These are phyloP conservation scores for Stictonetta naevosa DNA, from an alignment of 2,113 vertebrate genomes.

Conservation along the genomic window DNA sequence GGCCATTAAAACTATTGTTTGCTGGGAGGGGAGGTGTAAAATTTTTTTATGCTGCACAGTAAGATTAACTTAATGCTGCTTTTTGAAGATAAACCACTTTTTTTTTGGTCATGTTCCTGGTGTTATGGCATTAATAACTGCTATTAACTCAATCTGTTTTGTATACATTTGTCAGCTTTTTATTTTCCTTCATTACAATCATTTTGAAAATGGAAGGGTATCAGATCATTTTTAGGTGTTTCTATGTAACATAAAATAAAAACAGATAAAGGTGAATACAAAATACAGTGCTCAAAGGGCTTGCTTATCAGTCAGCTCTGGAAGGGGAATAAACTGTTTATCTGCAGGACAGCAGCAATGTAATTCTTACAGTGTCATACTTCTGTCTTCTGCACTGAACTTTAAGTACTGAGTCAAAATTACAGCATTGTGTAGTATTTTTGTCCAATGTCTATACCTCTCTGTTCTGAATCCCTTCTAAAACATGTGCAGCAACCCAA, in stretches of 20 bases:
- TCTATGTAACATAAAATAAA: neutral
- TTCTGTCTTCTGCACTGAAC: neutral
- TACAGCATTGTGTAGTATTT: neutral
- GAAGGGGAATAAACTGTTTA: constrained; percentile 1
- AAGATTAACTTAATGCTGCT: neutral
- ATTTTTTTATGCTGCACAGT: neutral
- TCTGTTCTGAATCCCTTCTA: neutral
- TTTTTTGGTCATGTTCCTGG: neutral
- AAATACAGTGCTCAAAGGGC: neutral
- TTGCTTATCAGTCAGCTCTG: neutral
- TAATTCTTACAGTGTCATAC: neutral
- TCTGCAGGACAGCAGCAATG: neutral
- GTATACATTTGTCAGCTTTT: neutral
- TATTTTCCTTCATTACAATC: neutral
- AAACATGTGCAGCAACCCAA: neutral
- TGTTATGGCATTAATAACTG: neutral
- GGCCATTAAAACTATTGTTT: neutral
- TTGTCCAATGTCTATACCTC: neutral
- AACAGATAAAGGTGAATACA: neutral
- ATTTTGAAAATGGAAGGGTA: neutral
- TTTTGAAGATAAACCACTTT: neutral
- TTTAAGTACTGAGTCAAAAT: neutral
- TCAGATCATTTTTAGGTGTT: neutral
- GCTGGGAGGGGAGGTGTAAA: neutral
- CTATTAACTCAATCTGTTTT: neutral